These are phyloP conservation scores for Drosophila yooni DNA, from an alignment of 2,888 invertebrate species.

Conservation along the genomic window DNA sequence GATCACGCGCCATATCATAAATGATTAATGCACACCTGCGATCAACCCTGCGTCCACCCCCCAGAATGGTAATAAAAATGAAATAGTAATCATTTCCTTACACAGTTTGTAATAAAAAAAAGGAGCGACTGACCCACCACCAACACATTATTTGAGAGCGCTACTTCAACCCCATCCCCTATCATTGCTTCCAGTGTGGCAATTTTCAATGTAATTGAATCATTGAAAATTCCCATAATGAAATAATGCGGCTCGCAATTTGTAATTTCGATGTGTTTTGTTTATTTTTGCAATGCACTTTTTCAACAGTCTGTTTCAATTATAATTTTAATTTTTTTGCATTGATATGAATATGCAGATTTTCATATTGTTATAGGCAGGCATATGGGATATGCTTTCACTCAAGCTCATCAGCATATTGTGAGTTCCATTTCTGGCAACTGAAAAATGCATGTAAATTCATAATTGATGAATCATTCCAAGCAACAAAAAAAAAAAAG, in stretches of 20 bases:
- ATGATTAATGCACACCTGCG: slow-evolving; percentile 6
- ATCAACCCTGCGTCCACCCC: slow-evolving; percentile 2
- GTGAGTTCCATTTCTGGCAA: slow-evolving; percentile 19
- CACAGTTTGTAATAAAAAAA: not conserved
- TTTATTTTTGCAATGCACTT: not conserved
- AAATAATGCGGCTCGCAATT: not conserved
- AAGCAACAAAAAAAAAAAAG: slow-evolving; percentile 30
- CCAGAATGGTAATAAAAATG: not conserved
- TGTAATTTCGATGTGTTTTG: not conserved
- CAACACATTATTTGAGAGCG: not conserved
- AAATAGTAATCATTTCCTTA: not conserved
- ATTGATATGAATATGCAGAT: not conserved
- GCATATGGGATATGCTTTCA: not conserved
- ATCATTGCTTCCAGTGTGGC: not conserved
- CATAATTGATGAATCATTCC: slow-evolving; percentile 60
- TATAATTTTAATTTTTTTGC: not conserved
- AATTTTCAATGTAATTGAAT: not conserved
- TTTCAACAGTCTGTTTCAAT: not conserved
- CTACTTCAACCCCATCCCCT: not conserved
- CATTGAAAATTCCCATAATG: not conserved
- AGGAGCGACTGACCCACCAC: not conserved
- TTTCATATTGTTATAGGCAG: not conserved
- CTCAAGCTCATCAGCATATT: slow-evolving; percentile 3
- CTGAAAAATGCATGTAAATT: slow-evolving; percentile 47
- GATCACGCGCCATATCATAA: not conserved